Base-by-base conservation (phyloP, 2,797 vertebrate genomes). In the Clarias fuscus region DNA sequence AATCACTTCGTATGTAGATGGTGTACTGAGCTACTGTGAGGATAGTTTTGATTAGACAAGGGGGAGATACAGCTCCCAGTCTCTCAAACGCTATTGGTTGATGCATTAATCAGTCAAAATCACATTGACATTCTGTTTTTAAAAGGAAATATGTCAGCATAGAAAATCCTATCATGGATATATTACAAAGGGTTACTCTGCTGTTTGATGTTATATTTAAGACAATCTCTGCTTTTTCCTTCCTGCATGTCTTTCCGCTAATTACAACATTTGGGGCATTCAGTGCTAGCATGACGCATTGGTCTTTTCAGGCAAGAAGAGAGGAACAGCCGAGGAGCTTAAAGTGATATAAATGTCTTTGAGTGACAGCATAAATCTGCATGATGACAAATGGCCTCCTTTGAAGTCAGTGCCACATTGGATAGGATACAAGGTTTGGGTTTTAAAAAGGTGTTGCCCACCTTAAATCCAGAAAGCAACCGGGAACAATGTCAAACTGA, bases 341-440 rank as follows among this genome's bases (percentile, higher is more conserved):
- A 94, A 94, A 94, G 92, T 92, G 93, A 94, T 95, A 94, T 94
- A 95, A 94, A 94, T 94, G 94, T 94, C 92, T 92, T 92, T 92
- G 92, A 95, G 93, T 94, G 94, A 94, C 93, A 93, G 93, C 90
- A 91, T 93, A 94, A 94, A 95, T 95, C 93, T 93, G 92, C 86
- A 92, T 89, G 91, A 93, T 95, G 94, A 95, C 93, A 95, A 95
- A 96, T 95, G 93, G 93, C 93, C 92, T 93, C 85, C 92, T 95
- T 94, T 94, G 93, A 95, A 95, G 93, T 91, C 90, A 5, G 83
- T 77, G 93, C 90, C 90, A 86, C 91, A 86, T 92, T 92, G 24
- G 94, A 95, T 93, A 89, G 93, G 94, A 94, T 94, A 92, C 91
- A 91, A 90, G 92, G 92, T 93, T 91, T 91, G 90, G 93, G 90